phyloP scores from a whole-genome alignment of 2,113 vertebrate species.

The Stictonetta naevosa region DNA sequence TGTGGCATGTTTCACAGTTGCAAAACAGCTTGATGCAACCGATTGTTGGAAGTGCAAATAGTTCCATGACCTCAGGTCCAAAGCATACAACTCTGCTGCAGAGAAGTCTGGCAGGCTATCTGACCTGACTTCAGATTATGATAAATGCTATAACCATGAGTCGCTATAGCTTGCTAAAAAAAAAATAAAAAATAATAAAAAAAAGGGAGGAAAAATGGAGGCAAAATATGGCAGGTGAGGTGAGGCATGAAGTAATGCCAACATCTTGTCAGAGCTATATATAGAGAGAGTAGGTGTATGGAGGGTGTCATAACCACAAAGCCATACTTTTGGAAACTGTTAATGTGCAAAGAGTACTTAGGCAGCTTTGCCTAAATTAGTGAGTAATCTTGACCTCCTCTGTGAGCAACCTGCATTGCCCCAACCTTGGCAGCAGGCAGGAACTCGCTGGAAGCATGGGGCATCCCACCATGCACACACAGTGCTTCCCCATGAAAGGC shows the following conservation, averaged over 20 bases:
- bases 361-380: neutral
- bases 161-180: neutral
- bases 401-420: neutral
- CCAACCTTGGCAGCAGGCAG: neutral
- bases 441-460: accelerated
- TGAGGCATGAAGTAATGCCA: neutral
- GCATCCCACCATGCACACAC: accelerated
- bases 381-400: neutral
- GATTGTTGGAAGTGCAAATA: constrained; percentile 15
- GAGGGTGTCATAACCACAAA: neutral
- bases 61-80: neutral
- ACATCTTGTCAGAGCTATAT: neutral
- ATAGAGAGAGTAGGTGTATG: neutral
- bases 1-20: constrained; percentile 13
- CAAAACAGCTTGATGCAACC: constrained; percentile 29
- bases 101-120: neutral
- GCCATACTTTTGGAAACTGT: neutral
- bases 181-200: neutral
- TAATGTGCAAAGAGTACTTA: neutral
- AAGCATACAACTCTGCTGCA: constrained; percentile 4
- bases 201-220: neutral
- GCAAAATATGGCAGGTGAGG: neutral
- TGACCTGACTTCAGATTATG: neutral
- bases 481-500: neutral
- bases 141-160: neutral